Evolutionary conservation across 2,797 vertebrate genomes (phyloP).

Genomic region (Coreius guichenoti): DNA sequence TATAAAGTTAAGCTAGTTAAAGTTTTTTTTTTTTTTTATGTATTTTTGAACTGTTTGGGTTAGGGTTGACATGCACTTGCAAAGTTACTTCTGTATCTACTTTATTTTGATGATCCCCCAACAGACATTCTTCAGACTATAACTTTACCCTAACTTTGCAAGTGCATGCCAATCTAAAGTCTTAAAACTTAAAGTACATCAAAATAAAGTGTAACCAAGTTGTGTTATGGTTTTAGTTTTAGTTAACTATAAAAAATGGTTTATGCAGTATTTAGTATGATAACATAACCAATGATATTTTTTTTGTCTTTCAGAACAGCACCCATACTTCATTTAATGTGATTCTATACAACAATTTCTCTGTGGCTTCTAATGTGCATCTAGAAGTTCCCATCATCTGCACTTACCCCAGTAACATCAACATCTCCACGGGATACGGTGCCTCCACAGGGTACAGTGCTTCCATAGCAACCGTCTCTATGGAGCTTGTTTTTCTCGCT

Average conservation of each 20-base stretch:
- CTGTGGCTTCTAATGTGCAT: constrained; percentile 51
- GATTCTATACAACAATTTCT: constrained; percentile 72
- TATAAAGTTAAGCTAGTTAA: neutral
- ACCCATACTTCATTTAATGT: constrained; percentile 77
- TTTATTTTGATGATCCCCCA: neutral
- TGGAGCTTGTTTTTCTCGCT: constrained; percentile 34
- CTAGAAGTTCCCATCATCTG: constrained; percentile 83
- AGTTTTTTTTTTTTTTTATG: no score
- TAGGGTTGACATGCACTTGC: neutral
- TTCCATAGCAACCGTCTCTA: constrained; percentile 47
- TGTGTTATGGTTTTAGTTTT: neutral
- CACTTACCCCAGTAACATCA: constrained; percentile 78
- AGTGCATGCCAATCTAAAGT: neutral
- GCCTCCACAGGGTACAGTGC: constrained; percentile 77
- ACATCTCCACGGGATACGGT: constrained; percentile 81
- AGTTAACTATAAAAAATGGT: neutral
- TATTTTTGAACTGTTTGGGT: no score
- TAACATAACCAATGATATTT: neutral
- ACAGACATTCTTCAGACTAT: neutral
- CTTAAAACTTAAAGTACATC: neutral
- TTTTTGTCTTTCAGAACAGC: constrained; percentile 78
- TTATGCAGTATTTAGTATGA: neutral
- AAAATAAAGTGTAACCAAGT: neutral
- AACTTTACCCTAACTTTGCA: neutral
- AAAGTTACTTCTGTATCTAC: no score